These are phyloP conservation scores for Dasyornis broadbenti DNA, from an alignment of 2,113 vertebrate genomes.

Conservation along the genomic window DNA sequence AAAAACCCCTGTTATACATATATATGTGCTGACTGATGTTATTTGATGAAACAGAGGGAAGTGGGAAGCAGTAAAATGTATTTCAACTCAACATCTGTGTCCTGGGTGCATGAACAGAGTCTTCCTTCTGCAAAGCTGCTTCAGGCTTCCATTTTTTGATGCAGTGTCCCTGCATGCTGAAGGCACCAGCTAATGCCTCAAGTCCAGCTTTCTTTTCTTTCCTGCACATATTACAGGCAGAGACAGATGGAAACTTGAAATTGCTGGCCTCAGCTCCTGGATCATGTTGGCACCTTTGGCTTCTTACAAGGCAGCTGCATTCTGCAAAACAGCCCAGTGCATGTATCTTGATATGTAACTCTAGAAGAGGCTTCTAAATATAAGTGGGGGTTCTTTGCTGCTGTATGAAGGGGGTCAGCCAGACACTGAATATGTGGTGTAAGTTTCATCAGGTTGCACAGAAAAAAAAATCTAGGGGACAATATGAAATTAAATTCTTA, in stretches of 20 bases:
- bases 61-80: fast-evolving
- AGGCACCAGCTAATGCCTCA: neutral
- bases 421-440: neutral
- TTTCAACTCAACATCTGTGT: neutral
- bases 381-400: conserved; percentile 59
- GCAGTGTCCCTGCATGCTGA: neutral
- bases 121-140: neutral
- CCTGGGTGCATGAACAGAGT: neutral
- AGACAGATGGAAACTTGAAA: conserved; percentile 76
- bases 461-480: neutral
- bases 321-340: conserved; percentile 74
- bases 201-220: conserved; percentile 2
- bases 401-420: neutral
- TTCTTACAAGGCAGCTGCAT: conserved; percentile 70
- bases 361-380: conserved; percentile 80
- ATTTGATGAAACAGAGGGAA: neutral
- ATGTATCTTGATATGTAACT: conserved; percentile 82
- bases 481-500: neutral
- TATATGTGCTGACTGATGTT: neutral
- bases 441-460: neutral
- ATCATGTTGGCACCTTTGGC: conserved; percentile 66
- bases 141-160: neutral
- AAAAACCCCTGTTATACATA: neutral
- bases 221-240: conserved; percentile 69
- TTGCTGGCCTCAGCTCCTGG: conserved; percentile 73